phyloP scores from a whole-genome alignment of 2,888 invertebrate genomes.

The Cordylochernes scorpioides region DNA sequence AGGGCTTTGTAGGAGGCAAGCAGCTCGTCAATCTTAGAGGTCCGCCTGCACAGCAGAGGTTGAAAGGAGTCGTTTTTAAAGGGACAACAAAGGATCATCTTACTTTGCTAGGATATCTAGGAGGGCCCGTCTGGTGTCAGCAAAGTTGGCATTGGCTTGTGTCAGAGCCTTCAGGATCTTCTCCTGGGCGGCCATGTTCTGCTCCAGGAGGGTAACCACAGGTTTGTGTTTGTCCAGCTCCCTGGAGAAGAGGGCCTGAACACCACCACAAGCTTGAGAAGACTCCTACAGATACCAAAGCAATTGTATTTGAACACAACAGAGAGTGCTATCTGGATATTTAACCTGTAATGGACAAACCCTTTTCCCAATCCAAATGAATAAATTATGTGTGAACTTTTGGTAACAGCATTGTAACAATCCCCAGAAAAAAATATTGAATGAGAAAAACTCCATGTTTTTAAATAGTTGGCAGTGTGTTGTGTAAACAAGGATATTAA shows the following conservation, averaged over 20 bases:
- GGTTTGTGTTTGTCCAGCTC: constrained; percentile 62
- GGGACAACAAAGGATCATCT: constrained; percentile 3
- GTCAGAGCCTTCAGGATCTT: constrained; percentile 71
- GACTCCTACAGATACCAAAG: no score
- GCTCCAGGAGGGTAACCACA: constrained; percentile 41
- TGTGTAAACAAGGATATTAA: no score
- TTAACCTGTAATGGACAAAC: no score
- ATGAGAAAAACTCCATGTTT: no score
- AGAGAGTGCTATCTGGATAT: no score
- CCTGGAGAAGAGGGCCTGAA: constrained; percentile 44
- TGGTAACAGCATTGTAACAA: no score
- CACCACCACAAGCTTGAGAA: no score
- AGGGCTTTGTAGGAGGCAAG: constrained; percentile 70
- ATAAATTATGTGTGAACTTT: no score
- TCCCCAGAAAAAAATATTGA: no score
- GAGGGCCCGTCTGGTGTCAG: constrained; percentile 45
- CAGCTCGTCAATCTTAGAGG: constrained; percentile 33
- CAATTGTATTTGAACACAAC: no score
- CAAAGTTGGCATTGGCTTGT: constrained; percentile 66
- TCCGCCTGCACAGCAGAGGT: constrained; percentile 22
- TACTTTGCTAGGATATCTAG: constrained; percentile 45
- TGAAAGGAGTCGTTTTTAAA: not conserved
- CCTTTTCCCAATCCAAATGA: not conserved
- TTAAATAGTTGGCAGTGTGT: no score
- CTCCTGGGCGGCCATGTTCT: constrained; percentile 70